These are phyloP conservation scores for Oscheius sp. DNA, from an alignment of 1,140 invertebrate genomes.

Conservation along the genomic window DNA sequence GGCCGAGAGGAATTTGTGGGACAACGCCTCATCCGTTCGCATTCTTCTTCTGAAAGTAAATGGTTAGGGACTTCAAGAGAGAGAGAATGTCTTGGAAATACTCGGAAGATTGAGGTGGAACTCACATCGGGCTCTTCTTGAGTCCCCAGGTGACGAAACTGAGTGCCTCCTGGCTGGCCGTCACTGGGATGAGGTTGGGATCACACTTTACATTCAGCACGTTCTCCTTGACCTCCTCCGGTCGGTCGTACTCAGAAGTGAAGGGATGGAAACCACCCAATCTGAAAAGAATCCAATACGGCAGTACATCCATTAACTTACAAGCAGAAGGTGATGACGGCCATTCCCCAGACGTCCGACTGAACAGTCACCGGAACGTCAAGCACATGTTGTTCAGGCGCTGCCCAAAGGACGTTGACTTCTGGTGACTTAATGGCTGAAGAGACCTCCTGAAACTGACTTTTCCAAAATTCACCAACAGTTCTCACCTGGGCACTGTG, in stretches of 20 bases:
- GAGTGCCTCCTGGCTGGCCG: slow-evolving; percentile 87
- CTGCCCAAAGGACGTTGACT: slow-evolving; percentile 64
- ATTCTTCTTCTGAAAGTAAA: slow-evolving; percentile 78
- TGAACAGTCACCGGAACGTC: slow-evolving; percentile 80
- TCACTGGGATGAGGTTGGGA: slow-evolving; percentile 88
- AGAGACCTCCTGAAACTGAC: neutral
- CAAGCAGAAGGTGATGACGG: slow-evolving; percentile 86
- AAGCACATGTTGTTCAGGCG: slow-evolving; percentile 81
- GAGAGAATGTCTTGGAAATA: slow-evolving; percentile 9
- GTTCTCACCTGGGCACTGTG: slow-evolving; percentile 68
- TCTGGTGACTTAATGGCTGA: slow-evolving; percentile 41
- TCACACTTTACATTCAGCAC: slow-evolving; percentile 72
- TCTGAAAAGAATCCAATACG: slow-evolving; percentile 53
- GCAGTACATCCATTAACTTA: slow-evolving; percentile 58
- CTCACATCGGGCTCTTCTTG: slow-evolving; percentile 69
- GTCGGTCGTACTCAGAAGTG: slow-evolving; percentile 69
- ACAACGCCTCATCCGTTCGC: slow-evolving; percentile 84
- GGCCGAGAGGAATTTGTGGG: slow-evolving; percentile 87
- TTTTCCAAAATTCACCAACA: neutral
- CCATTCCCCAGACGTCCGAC: slow-evolving; percentile 93
- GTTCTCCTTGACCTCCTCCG: slow-evolving; percentile 36
- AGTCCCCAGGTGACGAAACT: slow-evolving; percentile 90
- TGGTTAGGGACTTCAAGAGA: slow-evolving; percentile 7
- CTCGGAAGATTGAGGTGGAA: slow-evolving; percentile 6
- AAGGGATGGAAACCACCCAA: slow-evolving; percentile 90